Percentiles rank a stretch among this genome's conserved stretches.
Evolutionary conservation across 2,888 invertebrate species (phyloP).

Genomic region (Lepidochitona cinerea): DNA sequence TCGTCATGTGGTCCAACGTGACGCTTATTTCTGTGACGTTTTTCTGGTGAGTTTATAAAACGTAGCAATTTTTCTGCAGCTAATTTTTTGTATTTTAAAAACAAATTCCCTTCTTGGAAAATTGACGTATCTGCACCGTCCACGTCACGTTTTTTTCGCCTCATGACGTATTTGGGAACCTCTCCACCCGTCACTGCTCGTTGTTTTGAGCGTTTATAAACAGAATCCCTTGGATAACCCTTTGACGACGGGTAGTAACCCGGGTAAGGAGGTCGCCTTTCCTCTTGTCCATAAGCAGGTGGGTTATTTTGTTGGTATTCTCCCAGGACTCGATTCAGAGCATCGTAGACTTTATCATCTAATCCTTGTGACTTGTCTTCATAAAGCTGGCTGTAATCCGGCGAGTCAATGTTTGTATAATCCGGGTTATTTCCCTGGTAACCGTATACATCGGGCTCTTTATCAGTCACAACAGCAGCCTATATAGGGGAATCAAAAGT

Average conservation of each 20-base stretch:
- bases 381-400: not conserved
- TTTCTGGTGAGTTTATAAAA: not conserved
- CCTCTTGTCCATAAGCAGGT: not conserved
- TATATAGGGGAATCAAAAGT: no score
- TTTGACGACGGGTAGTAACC: not conserved
- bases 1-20: slow-evolving; percentile 72
- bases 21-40: slow-evolving; percentile 35
- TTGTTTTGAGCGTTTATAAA: not conserved
- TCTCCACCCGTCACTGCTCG: not conserved
- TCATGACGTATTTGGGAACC: slow-evolving; percentile 2
- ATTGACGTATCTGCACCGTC: not conserved
- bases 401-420: no score
- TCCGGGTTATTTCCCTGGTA: no score
- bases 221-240: not conserved
- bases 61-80: not conserved
- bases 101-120: not conserved
- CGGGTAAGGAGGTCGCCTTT: not conserved
- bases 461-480: no score
- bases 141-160: not conserved
- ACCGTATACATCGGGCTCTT: no score
- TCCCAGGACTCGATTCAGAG: not conserved
- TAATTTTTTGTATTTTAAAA: not conserved
- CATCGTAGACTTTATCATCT: not conserved
- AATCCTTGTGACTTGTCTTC: not conserved
- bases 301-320: not conserved